Conservation (phyloP, 2,113 vertebrate genomes). For the Sander vitreus region DNA sequence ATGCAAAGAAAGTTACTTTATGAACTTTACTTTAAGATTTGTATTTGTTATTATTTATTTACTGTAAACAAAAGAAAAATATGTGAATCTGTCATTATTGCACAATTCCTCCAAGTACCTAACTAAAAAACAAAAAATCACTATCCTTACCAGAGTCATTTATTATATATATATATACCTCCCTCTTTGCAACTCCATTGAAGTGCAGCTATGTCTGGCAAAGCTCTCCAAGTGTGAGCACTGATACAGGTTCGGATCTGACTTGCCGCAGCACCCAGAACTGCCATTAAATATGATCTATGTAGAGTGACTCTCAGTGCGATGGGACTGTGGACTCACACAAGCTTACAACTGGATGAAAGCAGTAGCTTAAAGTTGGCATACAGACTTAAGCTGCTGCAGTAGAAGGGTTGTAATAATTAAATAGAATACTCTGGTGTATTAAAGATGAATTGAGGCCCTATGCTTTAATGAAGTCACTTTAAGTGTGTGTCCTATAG, state of each 20-base stretch:
- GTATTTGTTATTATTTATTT: no score
- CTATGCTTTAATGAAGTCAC: constrained; percentile 28
- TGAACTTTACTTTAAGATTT: no score
- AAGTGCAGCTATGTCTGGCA: background rate
- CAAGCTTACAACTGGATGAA: constrained; percentile 21
- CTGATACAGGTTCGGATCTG: constrained; percentile 20
- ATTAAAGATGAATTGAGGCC: constrained; percentile 44
- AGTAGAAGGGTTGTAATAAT: constrained; percentile 46
- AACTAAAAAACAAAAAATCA: no score
- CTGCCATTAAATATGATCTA: constrained; percentile 60
- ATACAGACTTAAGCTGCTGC: constrained; percentile 28
- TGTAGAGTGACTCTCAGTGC: constrained; percentile 23
- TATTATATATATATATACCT: no score
- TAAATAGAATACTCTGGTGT: constrained; percentile 34
- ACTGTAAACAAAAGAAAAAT: no score
- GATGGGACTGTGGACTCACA: constrained; percentile 34
- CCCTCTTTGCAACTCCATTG: background rate
- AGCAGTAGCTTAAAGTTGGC: constrained; percentile 34
- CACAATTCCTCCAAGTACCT: no score
- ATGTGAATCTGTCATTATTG: no score
- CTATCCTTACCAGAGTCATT: no score
- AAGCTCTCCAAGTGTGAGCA: constrained; percentile 2
- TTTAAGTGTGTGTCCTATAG: background rate
- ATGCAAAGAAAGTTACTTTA: no score
- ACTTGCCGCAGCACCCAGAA: constrained; percentile 20